Evolutionary conservation across 2,888 invertebrate species (phyloP).

Genomic region (Netelia fuscicornis): DNA sequence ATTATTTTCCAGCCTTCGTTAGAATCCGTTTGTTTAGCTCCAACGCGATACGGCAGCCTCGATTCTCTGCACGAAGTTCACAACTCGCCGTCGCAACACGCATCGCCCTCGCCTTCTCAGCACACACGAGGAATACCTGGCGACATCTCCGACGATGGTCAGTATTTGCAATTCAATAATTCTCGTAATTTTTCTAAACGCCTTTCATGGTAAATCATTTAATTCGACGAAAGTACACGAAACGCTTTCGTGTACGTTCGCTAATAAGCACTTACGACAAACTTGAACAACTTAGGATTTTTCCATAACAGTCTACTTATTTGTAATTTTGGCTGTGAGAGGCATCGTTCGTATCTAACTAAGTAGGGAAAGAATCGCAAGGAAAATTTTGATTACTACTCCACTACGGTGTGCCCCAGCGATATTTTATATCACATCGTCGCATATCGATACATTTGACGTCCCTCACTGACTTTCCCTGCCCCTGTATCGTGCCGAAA

Average conservation of each 20-base stretch:
- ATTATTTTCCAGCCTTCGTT: slow-evolving; percentile 74
- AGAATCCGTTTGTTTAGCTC: slow-evolving; percentile 75
- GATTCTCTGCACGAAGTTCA: slow-evolving; percentile 86
- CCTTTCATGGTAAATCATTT: slow-evolving; percentile 70
- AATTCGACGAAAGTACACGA: slow-evolving; percentile 69
- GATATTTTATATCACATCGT: neutral
- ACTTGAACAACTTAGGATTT: neutral
- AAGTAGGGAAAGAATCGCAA: neutral
- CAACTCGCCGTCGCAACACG: slow-evolving; percentile 72
- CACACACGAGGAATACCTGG: slow-evolving; percentile 80
- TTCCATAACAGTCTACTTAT: neutral
- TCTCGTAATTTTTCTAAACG: slow-evolving; percentile 72
- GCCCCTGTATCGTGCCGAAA: neutral
- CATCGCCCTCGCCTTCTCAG: slow-evolving; percentile 81
- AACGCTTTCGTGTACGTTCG: neutral
- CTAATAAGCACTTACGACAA: neutral
- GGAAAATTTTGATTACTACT: neutral
- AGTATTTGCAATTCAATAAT: slow-evolving; percentile 74
- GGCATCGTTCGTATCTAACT: neutral
- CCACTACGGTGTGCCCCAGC: neutral
- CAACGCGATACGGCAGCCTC: slow-evolving; percentile 86
- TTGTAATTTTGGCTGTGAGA: neutral
- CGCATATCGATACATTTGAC: neutral
- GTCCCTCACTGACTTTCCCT: neutral
- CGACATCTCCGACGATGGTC: slow-evolving; percentile 85